Percentiles rank a stretch among this genome's conserved stretches.
These are phyloP conservation scores for Rana temporaria DNA, from an alignment of 2,113 vertebrate genomes.

Conservation along the genomic window DNA sequence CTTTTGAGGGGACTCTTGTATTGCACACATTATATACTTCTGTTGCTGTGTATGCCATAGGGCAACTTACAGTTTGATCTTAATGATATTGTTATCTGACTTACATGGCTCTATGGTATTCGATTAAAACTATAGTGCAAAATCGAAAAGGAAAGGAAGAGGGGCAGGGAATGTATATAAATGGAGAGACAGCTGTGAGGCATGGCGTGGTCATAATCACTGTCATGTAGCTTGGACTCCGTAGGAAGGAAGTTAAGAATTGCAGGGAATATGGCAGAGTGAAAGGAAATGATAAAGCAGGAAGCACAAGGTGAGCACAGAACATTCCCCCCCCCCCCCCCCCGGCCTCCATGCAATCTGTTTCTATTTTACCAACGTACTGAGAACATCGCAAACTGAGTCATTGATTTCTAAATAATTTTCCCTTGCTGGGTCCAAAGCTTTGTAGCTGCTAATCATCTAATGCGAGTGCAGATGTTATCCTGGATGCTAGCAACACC, in stretches of 20 bases:
- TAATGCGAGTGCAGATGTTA: constrained; percentile 38
- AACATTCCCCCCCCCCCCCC: neutral
- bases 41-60: too few species aligned
- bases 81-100: too few species aligned
- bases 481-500: constrained; percentile 12
- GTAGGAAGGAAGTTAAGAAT: constrained; percentile 28
- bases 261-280: neutral
- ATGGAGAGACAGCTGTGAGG: neutral
- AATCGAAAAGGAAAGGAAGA: neutral
- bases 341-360: neutral
- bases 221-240: neutral
- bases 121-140: too few species aligned
- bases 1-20: too few species aligned
- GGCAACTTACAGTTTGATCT: too few species aligned
- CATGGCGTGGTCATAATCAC: neutral
- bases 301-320: constrained; percentile 40
- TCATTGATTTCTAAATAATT: constrained; percentile 19
- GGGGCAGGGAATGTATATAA: neutral
- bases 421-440: constrained; percentile 4
- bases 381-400: constrained; percentile 4
- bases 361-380: neutral
- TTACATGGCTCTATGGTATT: too few species aligned
- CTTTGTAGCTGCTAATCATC: constrained; percentile 33
- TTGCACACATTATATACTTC: too few species aligned
- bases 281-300: constrained; percentile 32